Evolutionary conservation across 2,797 vertebrate genomes (phyloP).

Genomic region (Cyprinodon diabolis): DNA sequence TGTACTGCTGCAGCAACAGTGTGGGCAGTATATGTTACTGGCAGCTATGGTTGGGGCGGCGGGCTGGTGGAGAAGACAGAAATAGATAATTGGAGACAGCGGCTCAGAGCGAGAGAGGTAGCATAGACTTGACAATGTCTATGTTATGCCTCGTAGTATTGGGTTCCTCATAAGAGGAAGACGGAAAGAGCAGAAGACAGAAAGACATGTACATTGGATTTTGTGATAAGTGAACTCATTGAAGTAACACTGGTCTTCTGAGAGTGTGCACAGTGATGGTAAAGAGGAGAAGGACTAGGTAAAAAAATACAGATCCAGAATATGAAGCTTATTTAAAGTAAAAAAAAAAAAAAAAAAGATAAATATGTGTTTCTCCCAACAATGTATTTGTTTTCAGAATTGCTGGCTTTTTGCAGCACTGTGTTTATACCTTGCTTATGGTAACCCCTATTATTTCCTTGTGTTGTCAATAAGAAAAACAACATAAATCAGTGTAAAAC

Average conservation of each 20-base stretch:
- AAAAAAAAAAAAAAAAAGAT: slow-evolving; percentile 10
- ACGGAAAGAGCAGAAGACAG: slow-evolving; percentile 26
- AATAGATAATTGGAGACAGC: slow-evolving; percentile 74
- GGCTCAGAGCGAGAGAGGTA: slow-evolving; percentile 45
- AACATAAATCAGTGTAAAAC: background rate
- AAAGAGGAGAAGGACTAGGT: slow-evolving; percentile 25
- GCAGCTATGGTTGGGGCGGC: slow-evolving; percentile 46
- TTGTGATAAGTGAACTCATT: slow-evolving; percentile 62
- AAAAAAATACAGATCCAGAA: slow-evolving; percentile 14
- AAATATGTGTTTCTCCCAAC: slow-evolving; percentile 3
- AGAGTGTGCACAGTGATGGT: slow-evolving; percentile 19
- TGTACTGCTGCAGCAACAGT: slow-evolving; percentile 54
- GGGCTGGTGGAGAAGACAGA: slow-evolving; percentile 64
- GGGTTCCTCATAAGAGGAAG: slow-evolving; percentile 55
- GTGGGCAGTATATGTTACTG: slow-evolving; percentile 72
- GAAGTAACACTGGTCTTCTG: slow-evolving; percentile 49
- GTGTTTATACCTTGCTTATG: background rate
- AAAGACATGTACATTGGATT: slow-evolving; percentile 34
- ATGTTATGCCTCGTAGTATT: slow-evolving; percentile 47
- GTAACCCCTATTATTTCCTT: slow-evolving; percentile 5
- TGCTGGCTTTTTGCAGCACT: slow-evolving; percentile 7
- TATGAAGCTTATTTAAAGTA: slow-evolving; percentile 30
- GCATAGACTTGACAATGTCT: slow-evolving; percentile 51
- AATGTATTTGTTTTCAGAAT: slow-evolving; percentile 25
- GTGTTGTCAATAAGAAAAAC: background rate